These are phyloP conservation scores for Cryptomyrus ogoouensis DNA, from an alignment of 2,113 vertebrate species.

Conservation along the genomic window DNA sequence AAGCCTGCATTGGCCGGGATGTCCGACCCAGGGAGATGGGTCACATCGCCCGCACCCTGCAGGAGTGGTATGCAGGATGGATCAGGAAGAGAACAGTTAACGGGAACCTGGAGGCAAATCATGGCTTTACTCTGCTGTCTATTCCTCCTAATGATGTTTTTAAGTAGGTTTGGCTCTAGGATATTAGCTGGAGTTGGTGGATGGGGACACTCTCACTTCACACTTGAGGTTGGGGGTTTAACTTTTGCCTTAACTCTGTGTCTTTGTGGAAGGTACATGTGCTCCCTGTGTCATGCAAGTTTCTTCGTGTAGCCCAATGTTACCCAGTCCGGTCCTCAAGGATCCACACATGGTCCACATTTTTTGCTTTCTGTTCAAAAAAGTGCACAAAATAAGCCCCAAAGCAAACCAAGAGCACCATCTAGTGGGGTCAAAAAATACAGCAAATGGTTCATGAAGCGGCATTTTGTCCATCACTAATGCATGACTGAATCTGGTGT, in stretches of 20 bases:
- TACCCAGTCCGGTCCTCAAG: neutral
- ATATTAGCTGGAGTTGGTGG: neutral
- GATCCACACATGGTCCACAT: neutral
- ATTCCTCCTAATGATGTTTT: neutral
- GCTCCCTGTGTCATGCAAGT: neutral
- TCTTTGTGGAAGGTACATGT: neutral
- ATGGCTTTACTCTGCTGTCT: neutral
- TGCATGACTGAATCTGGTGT: neutral
- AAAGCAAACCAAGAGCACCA: neutral
- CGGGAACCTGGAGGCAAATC: neutral
- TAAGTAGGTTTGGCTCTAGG: neutral
- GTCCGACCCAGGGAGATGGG: constrained; percentile 67
- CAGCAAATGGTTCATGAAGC: neutral
- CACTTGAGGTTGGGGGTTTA: neutral
- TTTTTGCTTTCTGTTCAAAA: neutral
- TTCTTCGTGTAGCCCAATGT: neutral
- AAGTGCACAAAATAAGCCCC: neutral
- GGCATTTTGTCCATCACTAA: neutral
- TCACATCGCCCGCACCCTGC: constrained; percentile 68
- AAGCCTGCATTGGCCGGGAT: constrained; percentile 74
- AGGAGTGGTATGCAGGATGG: constrained; percentile 64
- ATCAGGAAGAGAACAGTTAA: neutral
- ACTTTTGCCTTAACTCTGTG: neutral
- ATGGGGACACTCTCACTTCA: neutral
- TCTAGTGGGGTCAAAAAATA: neutral